These are phyloP conservation scores for Hypocryptadius cinnamomeus DNA, from an alignment of 2,113 vertebrate genomes.

Conservation along the genomic window DNA sequence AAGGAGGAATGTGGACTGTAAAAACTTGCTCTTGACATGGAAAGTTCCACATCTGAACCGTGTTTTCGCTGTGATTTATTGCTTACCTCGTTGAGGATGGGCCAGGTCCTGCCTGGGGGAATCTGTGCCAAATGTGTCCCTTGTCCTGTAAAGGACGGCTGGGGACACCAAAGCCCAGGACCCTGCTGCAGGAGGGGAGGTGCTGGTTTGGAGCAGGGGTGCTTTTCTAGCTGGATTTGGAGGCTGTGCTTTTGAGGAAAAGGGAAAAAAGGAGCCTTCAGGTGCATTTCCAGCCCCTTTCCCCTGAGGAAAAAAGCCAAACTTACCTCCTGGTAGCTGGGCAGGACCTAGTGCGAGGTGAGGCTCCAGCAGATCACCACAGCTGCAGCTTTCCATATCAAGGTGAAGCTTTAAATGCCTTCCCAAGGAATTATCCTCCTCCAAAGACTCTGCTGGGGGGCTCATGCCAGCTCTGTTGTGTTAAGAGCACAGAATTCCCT, in stretches of 20 bases:
- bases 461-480: not conserved
- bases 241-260: not conserved
- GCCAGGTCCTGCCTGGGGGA: not conserved
- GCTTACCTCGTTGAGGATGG: not conserved
- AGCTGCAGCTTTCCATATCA: not conserved
- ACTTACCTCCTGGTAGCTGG: not conserved
- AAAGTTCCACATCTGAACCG: fast-evolving
- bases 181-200: fast-evolving
- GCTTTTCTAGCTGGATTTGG: not conserved
- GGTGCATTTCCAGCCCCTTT: not conserved
- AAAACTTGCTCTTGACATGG: not conserved
- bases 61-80: not conserved
- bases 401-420: not conserved
- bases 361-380: not conserved
- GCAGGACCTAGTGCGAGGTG: not conserved
- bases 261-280: not conserved
- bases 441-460: not conserved
- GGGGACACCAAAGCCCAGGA: fast-evolving
- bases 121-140: not conserved
- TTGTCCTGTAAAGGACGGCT: not conserved
- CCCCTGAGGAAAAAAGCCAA: not conserved
- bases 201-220: not conserved
- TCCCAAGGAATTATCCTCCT: not conserved
- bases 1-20: not conserved
- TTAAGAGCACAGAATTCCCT: not conserved